phyloP scores from a whole-genome alignment of 2,797 vertebrate genomes.

The Lithobates pipiens region DNA sequence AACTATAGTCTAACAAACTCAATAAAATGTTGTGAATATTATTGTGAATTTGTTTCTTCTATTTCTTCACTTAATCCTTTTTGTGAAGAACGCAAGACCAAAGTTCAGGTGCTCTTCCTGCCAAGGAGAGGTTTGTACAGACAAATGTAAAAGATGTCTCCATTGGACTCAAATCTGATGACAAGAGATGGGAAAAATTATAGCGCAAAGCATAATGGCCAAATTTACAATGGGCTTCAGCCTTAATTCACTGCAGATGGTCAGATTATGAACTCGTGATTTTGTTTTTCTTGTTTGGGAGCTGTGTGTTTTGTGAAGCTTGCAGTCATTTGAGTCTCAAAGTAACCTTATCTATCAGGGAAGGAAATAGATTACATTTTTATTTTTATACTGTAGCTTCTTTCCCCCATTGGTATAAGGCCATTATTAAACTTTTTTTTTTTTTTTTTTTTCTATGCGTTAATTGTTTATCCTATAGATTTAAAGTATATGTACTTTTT shows the following conservation, averaged over 20 bases:
- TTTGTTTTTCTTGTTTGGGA: constrained; percentile 1
- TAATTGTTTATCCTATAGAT: no score
- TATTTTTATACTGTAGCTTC: neutral
- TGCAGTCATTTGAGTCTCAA: neutral
- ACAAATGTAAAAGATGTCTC: constrained; percentile 41
- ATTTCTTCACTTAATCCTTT: neutral
- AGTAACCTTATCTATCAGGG: neutral
- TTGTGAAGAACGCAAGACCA: neutral
- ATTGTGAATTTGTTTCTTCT: neutral
- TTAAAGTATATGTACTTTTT: no score
- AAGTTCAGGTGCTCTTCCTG: neutral
- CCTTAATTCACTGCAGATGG: constrained; percentile 38
- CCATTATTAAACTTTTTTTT: no score
- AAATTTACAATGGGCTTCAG: constrained; percentile 24
- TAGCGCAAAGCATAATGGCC: neutral
- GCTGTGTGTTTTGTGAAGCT: neutral
- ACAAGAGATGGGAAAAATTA: constrained; percentile 32
- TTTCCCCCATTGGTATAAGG: no score
- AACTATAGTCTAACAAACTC: neutral
- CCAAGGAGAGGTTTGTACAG: constrained; percentile 17
- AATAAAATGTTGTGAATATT: neutral
- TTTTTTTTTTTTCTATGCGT: no score
- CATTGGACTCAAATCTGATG: constrained; percentile 33
- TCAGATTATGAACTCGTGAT: neutral
- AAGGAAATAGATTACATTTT: neutral